These are phyloP conservation scores for Xerus rutilus DNA, from an alignment of 2,797 vertebrate species.

Conservation along the genomic window DNA sequence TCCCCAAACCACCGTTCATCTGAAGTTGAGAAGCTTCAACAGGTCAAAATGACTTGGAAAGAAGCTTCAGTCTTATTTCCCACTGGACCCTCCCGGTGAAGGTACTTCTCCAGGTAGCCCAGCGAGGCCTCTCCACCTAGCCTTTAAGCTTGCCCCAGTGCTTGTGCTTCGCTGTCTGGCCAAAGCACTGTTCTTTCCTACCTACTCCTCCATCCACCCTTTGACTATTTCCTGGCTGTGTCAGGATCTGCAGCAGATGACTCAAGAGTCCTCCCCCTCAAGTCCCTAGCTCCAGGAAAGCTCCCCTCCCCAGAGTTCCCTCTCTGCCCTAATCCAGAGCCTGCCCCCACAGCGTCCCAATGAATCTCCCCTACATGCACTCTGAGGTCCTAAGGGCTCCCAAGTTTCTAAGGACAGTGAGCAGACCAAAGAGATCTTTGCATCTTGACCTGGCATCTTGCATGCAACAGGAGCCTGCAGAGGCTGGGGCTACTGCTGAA, in stretches of 20 bases:
- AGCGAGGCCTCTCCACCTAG: neutral
- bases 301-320: neutral
- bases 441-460: neutral
- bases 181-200: too few species aligned
- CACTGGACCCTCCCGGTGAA: neutral
- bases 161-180: neutral
- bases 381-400: neutral
- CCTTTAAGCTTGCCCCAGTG: neutral
- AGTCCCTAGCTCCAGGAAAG: neutral
- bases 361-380: fast-evolving
- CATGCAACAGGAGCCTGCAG: neutral
- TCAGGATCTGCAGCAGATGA: neutral
- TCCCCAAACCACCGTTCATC: neutral
- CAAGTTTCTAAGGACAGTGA: neutral
- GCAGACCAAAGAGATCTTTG: neutral
- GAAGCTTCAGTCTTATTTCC: neutral
- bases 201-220: too few species aligned
- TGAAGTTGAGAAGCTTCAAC: constrained; percentile 7
- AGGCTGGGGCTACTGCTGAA: neutral
- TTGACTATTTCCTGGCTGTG: neutral
- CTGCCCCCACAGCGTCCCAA: too few species aligned
- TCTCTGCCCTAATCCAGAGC: neutral
- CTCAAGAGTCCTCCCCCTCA: neutral
- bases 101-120: neutral
- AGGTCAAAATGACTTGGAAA: neutral